Evolutionary conservation across 2,888 invertebrate genomes (phyloP).

Genomic region (Hirtodrosophila cameraria): DNA sequence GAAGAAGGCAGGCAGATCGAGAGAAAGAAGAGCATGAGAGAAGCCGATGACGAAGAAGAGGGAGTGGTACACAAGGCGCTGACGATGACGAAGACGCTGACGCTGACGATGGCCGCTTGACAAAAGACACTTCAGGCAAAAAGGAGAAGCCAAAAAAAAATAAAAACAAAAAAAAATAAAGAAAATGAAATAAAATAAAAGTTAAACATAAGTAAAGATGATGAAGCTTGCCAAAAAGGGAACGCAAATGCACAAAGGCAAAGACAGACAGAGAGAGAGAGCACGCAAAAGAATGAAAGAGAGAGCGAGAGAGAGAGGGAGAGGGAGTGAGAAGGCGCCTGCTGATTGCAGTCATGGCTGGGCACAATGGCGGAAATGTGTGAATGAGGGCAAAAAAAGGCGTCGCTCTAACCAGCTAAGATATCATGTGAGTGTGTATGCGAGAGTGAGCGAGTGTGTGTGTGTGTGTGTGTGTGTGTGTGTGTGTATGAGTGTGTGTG

Average conservation of each 20-base stretch:
- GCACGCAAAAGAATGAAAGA: conserved; percentile 2
- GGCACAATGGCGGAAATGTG: conserved; percentile 80
- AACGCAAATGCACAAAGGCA: neutral
- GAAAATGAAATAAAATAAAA: conserved; percentile 47
- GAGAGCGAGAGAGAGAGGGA: conserved; percentile 4
- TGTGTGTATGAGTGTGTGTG: conserved; percentile 8
- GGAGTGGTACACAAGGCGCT: conserved; percentile 47
- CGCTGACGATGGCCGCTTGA: conserved; percentile 67
- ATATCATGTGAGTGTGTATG: conserved; percentile 1
- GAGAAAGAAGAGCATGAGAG: conserved; percentile 22
- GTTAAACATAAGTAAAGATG: conserved; percentile 76
- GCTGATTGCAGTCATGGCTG: conserved; percentile 70
- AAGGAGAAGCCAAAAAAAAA: conserved; percentile 7
- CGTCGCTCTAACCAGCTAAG: conserved; percentile 46
- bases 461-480: neutral
- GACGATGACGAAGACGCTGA: conserved; percentile 65
- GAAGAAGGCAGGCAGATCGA: conserved; percentile 14
- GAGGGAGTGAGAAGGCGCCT: conserved; percentile 33
- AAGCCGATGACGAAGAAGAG: conserved; percentile 20
- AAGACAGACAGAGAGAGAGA: conserved; percentile 13
- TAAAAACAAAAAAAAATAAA: conserved; percentile 5
- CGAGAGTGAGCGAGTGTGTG: conserved; percentile 5
- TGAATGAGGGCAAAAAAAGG: conserved; percentile 68
- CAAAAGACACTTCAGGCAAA: conserved; percentile 66
- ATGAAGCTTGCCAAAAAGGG: conserved; percentile 62